A percentile compares a stretch with the other conserved stretches of the same genome.
phyloP scores from a whole-genome alignment of 2,888 invertebrate species.

The Carcina quercana region DNA sequence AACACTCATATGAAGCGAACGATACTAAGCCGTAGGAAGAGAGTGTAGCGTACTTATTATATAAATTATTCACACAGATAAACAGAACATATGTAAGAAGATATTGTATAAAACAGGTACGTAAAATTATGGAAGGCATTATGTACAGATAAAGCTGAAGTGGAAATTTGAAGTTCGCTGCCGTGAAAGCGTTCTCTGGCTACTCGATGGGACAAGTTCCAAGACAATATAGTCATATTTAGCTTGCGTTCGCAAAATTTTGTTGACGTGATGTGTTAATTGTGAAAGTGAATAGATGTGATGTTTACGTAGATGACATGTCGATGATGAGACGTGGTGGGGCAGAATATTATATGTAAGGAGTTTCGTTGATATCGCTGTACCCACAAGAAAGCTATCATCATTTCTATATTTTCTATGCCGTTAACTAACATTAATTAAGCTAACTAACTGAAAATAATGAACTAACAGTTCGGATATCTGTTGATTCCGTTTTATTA shows the following conservation, averaged over 20 bases:
- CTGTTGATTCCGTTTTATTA: neutral
- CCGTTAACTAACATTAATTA: too few relatives aligned
- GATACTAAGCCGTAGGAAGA: constrained; percentile 2
- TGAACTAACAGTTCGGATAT: too few relatives aligned
- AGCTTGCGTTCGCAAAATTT: too few relatives aligned
- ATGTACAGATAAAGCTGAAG: constrained; percentile 46
- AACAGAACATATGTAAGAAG: constrained; percentile 21
- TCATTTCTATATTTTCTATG: too few relatives aligned
- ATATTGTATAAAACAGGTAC: constrained; percentile 19
- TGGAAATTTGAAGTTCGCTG: constrained; percentile 43
- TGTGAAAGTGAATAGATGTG: neutral
- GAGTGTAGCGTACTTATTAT: neutral
- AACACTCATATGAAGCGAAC: constrained; percentile 5
- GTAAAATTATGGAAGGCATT: constrained; percentile 50
- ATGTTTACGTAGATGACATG: constrained; percentile 5
- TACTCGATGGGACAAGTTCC: too few relatives aligned
- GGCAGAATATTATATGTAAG: constrained; percentile 6
- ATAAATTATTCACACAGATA: neutral
- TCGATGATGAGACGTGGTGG: constrained; percentile 4
- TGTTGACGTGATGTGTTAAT: too few relatives aligned
- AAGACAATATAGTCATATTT: too few relatives aligned
- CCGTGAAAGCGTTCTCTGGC: constrained; percentile 36
- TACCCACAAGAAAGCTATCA: too few relatives aligned
- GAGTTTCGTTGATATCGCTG: too few relatives aligned
- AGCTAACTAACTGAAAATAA: too few relatives aligned